phyloP scores from a whole-genome alignment of 1,140 invertebrate species.

The Palaemon carinicauda region DNA sequence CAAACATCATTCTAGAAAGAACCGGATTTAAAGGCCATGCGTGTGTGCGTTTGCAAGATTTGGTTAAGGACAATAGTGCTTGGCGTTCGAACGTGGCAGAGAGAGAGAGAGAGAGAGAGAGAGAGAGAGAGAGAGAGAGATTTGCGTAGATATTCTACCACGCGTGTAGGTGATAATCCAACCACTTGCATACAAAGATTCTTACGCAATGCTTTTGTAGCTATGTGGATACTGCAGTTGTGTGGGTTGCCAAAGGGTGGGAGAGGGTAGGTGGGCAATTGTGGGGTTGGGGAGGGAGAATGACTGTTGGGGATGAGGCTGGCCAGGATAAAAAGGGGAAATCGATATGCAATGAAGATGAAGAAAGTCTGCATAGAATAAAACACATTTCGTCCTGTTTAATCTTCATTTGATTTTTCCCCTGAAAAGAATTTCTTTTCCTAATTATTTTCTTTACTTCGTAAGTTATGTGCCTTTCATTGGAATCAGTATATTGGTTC shows the following conservation, averaged over 20 bases:
- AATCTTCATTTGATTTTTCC: too few relatives aligned
- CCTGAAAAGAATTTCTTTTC: background rate
- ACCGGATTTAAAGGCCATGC: background rate
- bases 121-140: background rate
- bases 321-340: too few relatives aligned
- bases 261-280: too few relatives aligned
- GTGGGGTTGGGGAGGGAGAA: too few relatives aligned
- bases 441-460: too few relatives aligned
- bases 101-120: background rate
- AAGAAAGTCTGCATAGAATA: too few relatives aligned
- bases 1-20: background rate
- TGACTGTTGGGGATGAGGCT: too few relatives aligned
- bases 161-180: background rate
- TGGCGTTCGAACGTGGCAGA: background rate
- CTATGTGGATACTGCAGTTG: too few relatives aligned
- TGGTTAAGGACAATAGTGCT: background rate
- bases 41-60: background rate
- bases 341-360: too few relatives aligned
- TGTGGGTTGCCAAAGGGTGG: too few relatives aligned
- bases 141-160: background rate
- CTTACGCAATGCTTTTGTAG: too few relatives aligned
- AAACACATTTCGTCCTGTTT: background rate
- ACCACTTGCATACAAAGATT: too few relatives aligned
- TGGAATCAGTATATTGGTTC: background rate
- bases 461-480: background rate